Evolutionary conservation across 2,797 vertebrate species (phyloP).

Genomic region (Neosilurus mollespiculum): DNA sequence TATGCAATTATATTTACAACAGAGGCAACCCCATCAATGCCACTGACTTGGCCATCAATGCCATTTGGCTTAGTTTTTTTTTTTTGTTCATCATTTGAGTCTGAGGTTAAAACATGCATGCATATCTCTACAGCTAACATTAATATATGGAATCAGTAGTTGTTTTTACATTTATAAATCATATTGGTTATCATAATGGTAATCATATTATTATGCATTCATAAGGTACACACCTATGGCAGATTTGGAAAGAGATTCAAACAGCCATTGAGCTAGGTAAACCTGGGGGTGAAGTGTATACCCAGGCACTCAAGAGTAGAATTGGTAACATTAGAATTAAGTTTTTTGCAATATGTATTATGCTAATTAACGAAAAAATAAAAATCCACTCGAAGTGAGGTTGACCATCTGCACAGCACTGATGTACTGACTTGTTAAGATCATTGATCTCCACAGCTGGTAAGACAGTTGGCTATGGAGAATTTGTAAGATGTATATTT

Average conservation of each 20-base stretch:
- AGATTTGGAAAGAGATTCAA: slow-evolving; percentile 22
- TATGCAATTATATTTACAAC: background rate
- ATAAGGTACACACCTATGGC: background rate
- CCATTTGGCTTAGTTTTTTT: background rate
- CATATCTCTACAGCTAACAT: background rate
- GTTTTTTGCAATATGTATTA: background rate
- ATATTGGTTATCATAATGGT: background rate
- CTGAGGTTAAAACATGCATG: background rate
- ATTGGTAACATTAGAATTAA: background rate
- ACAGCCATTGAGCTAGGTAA: slow-evolving; percentile 8
- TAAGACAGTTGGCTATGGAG: background rate
- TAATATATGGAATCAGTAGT: background rate
- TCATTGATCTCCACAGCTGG: background rate
- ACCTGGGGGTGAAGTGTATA: background rate
- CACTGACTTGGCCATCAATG: background rate
- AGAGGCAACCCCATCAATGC: background rate
- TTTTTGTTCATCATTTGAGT: background rate
- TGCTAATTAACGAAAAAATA: slow-evolving; percentile 23
- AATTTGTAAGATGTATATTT: background rate
- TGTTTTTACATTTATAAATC: slow-evolving; percentile 17
- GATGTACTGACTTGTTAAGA: background rate
- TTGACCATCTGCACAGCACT: slow-evolving; percentile 5
- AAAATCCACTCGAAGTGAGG: background rate
- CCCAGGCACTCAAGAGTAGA: background rate
- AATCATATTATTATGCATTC: slow-evolving; percentile 16